Evolutionary conservation across 1,140 invertebrate genomes (phyloP).

Genomic region (Cryptotermes secundus): DNA sequence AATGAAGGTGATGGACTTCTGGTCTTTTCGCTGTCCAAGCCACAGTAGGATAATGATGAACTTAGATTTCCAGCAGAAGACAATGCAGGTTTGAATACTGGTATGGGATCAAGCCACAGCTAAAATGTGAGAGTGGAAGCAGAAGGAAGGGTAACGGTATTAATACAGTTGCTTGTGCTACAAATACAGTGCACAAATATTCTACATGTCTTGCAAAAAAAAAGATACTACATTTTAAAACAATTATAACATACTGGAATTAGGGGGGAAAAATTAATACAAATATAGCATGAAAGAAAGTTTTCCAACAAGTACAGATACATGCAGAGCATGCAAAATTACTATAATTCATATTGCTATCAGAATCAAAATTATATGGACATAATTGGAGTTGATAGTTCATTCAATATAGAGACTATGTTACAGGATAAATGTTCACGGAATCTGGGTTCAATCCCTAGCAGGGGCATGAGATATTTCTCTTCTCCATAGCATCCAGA

Average conservation of each 20-base stretch:
- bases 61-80: neutral
- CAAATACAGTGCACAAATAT: neutral
- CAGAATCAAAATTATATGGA: no score
- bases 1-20: slow-evolving; percentile 6
- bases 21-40: neutral
- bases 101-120: slow-evolving; percentile 23
- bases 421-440: no score
- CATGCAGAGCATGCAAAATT: no score
- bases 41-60: neutral
- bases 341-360: no score
- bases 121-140: slow-evolving; percentile 14
- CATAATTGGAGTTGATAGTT: no score
- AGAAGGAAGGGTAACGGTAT: neutral
- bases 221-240: neutral
- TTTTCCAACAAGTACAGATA: no score
- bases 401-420: no score
- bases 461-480: no score
- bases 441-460: no score
- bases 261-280: neutral
- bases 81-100: neutral
- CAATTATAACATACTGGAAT: neutral
- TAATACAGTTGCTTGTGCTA: neutral
- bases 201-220: neutral
- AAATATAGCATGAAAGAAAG: neutral
- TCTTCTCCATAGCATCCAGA: no score